Evolutionary conservation across 2,113 vertebrate species (phyloP), one percentile per base, ranked within the genome.

Genomic region (Saimiri boliviensis): DNA sequence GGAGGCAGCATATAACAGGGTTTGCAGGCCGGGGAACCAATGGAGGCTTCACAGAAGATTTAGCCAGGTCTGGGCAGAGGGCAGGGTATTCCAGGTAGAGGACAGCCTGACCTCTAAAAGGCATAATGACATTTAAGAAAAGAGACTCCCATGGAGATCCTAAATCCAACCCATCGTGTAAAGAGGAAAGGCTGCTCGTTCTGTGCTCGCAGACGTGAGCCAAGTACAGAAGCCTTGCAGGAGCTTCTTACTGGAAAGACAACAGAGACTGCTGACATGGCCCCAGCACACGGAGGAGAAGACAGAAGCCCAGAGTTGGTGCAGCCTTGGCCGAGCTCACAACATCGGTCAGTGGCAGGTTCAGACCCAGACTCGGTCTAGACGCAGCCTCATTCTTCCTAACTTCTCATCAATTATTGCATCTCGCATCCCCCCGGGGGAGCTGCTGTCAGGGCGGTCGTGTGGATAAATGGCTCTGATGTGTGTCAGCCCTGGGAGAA

Each of bases 261-360:
- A 42, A 23, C 42, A 21, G 40, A 20, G 40, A 45, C 3, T 56
- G 8, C 0, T 17, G 9, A 63, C 1, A 11, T 0, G 3, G 54
- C 45, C 30, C 58, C 89, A 3, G n/a, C 10, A 17, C 23, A 2
- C 0, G 2, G 20, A 45, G 87, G 68, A 45, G 30, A 25, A 52
- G 14, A 4, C 32, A 0, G 60, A 52, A 45, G 5, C 40, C 56
- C 23, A 4, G 20, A 30, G 42, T 20, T 13, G n/a, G 6, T 21
- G 35, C 6, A 14, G 7, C 52, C 35, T 20, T 4, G 27, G 17
- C 25, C n/a, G 0, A 4, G 68, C 42, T 70, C 42, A 17, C 23
- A 1, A 13, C 37, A 6, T 54, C 0, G 0, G 3, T 45, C 49
- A 14, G 25, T 2, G 42, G 66, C 35, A 37, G 14, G 21, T 8